These are phyloP conservation scores for Heliocidaris erythrogramma DNA, from an alignment of 35 echinoderm and acorn worm genomes.

Conservation along the genomic window DNA sequence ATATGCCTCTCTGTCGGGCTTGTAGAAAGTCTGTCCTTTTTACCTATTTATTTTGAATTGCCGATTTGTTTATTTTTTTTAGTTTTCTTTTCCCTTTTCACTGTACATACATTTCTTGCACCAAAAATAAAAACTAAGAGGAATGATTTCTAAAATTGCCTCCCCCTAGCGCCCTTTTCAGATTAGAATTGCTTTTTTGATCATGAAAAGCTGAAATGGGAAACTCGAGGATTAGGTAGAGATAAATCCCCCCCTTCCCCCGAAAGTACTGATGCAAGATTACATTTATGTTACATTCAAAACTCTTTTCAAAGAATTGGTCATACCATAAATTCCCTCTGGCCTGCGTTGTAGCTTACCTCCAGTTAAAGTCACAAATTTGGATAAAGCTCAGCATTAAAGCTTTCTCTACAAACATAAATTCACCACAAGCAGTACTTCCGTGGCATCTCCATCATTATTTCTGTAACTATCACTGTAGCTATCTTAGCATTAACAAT, in stretches of 20 bases:
- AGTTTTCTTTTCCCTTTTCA: neutral
- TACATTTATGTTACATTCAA: no score
- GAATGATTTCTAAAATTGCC: no score
- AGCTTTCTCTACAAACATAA: neutral
- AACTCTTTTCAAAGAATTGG: no score
- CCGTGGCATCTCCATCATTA: neutral
- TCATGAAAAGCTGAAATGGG: no score
- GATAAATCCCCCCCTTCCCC: no score
- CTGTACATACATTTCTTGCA: neutral
- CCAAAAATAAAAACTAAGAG: no score
- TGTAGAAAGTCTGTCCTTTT: neutral
- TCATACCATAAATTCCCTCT: neutral
- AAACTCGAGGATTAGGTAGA: no score
- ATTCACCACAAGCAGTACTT: neutral
- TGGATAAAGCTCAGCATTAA: neutral
- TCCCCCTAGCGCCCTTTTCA: no score
- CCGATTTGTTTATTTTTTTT: neutral
- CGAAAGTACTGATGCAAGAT: no score
- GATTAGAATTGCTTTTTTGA: no score
- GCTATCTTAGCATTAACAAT: neutral
- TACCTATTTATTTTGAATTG: neutral
- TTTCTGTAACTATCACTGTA: neutral
- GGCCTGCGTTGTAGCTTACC: neutral
- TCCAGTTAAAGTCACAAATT: neutral
- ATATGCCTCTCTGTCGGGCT: neutral